phyloP scores from a whole-genome alignment of 2,113 vertebrate genomes.

The Oncorhynchus gorbuscha region DNA sequence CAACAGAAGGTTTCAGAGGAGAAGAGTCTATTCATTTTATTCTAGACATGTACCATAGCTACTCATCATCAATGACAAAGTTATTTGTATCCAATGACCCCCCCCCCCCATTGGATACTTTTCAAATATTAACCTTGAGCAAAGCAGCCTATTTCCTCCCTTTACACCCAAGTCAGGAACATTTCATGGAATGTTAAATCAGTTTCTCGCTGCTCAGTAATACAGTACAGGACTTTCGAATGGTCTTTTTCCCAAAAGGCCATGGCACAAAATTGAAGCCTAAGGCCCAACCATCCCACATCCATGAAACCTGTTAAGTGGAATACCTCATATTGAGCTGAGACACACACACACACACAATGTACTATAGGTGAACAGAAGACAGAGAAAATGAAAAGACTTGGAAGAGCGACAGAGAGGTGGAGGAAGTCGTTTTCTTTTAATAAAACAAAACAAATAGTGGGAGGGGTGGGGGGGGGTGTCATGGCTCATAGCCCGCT shows the following conservation, averaged over 20 bases:
- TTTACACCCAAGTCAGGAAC: background rate
- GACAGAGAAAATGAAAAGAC: background rate
- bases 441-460: conserved; percentile 7
- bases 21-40: no score
- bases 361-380: background rate
- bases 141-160: background rate
- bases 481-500: background rate
- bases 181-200: conserved; percentile 1
- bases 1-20: no score
- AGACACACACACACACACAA: conserved; percentile 4
- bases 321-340: background rate
- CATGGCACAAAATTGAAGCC: conserved; percentile 4
- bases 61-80: no score
- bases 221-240: background rate
- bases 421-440: background rate
- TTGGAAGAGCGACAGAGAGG: background rate
- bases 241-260: conserved; percentile 7
- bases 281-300: conserved; percentile 6
- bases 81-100: no score
- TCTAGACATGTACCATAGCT: no score
- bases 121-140: no score
- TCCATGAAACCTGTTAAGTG: conserved; percentile 22
- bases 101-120: no score
- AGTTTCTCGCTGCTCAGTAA: background rate
- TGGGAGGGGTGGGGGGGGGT: background rate